These are phyloP conservation scores for Ophioderma brevispina DNA, from an alignment of 35 echinoderm and acorn worm genomes.

Conservation along the genomic window DNA sequence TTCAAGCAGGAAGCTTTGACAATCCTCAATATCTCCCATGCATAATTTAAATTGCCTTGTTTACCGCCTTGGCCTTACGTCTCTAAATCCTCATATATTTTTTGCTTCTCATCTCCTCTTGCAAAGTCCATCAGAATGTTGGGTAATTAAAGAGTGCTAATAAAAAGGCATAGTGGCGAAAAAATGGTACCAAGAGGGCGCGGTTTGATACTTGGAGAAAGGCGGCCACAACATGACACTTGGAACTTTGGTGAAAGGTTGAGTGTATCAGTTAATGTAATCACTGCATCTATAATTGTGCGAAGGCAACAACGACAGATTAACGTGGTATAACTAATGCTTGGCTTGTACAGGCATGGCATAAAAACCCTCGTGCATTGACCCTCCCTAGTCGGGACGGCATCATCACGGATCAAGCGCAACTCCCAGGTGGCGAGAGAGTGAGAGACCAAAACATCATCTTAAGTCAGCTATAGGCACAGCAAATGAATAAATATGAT, in stretches of 20 bases:
- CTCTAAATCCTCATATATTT: neutral
- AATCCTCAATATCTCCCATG: neutral
- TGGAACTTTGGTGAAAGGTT: neutral
- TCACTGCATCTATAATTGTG: too few relatives aligned
- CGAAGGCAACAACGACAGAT: neutral
- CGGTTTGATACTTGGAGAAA: neutral
- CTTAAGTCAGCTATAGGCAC: neutral
- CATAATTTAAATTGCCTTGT: neutral
- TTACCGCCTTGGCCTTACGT: neutral
- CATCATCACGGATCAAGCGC: neutral
- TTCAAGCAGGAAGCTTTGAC: neutral
- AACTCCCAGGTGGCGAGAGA: neutral
- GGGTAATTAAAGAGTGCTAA: neutral
- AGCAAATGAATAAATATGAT: slow-evolving; percentile 11
- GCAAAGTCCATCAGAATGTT: neutral
- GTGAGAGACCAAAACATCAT: slow-evolving; percentile 6
- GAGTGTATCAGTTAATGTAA: too few relatives aligned
- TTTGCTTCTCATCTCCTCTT: neutral
- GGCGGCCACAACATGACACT: neutral
- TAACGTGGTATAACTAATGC: neutral
- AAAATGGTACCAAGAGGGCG: neutral
- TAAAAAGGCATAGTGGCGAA: neutral
- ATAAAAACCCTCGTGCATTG: neutral
- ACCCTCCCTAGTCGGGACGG: neutral
- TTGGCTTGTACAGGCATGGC: neutral